Evolutionary conservation across 2,113 vertebrate species (phyloP).

Genomic region (Crocuta crocuta): DNA sequence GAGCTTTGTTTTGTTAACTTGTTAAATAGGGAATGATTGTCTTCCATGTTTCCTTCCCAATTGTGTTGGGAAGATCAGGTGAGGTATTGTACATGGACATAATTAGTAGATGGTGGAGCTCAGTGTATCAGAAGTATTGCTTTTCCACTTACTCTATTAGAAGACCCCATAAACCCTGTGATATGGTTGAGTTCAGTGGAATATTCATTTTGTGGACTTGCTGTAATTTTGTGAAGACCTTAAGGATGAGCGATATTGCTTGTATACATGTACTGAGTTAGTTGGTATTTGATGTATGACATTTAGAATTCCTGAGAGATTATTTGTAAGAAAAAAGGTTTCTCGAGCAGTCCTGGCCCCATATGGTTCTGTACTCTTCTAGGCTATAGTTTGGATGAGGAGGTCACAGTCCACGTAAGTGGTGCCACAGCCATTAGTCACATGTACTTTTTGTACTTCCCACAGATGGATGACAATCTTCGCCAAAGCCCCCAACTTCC

Average conservation of each 20-base stretch:
- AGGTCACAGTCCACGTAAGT: background rate
- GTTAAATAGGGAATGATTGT: background rate
- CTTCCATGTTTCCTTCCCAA: background rate
- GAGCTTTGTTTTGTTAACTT: background rate
- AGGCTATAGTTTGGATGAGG: background rate
- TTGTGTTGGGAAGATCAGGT: constrained; percentile 3
- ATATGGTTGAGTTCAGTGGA: background rate
- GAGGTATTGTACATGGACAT: background rate
- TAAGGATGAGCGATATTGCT: background rate
- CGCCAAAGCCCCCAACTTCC: constrained; percentile 97
- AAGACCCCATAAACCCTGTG: constrained; percentile 21
- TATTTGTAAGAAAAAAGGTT: constrained; percentile 24
- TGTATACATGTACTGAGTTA: constrained; percentile 36
- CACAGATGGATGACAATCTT: constrained; percentile 98
- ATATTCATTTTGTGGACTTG: background rate
- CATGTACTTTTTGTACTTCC: constrained; percentile 79
- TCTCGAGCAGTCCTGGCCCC: background rate
- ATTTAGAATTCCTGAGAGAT: constrained; percentile 33
- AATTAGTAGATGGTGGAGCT: background rate
- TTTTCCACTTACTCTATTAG: background rate
- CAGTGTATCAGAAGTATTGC: background rate
- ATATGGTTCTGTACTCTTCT: background rate
- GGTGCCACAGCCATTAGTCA: constrained; percentile 44
- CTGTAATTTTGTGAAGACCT: background rate
- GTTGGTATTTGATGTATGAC: constrained; percentile 56